Conservation (phyloP, 2,888 invertebrate genomes). For the Limulus polyphemus region DNA sequence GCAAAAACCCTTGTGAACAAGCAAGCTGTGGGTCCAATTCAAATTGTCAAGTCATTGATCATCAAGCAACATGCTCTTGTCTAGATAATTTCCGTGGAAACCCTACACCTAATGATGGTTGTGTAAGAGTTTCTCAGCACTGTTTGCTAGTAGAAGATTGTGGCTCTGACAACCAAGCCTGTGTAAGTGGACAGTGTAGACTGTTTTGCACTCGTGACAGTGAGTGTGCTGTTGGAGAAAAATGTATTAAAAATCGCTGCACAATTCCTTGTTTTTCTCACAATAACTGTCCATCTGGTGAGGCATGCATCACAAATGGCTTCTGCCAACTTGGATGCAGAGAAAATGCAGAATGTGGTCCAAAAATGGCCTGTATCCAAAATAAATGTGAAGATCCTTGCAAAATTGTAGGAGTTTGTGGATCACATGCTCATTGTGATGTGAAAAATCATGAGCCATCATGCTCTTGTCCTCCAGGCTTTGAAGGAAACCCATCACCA, state of each 20-base stretch:
- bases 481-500: slow-evolving; percentile 31
- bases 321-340: slow-evolving; percentile 72
- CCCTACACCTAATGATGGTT: slow-evolving; percentile 48
- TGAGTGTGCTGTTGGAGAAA: slow-evolving; percentile 66
- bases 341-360: slow-evolving; percentile 63
- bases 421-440: slow-evolving; percentile 64
- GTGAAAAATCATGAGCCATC: slow-evolving; percentile 35
- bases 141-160: slow-evolving; percentile 64
- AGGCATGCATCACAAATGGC: slow-evolving; percentile 61
- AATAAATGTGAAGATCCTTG: slow-evolving; percentile 77
- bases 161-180: slow-evolving; percentile 51
- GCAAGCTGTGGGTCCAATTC: background rate
- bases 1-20: slow-evolving; percentile 18
- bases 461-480: slow-evolving; percentile 32
- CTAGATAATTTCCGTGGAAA: slow-evolving; percentile 59
- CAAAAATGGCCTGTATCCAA: slow-evolving; percentile 64
- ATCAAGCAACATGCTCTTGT: slow-evolving; percentile 66
- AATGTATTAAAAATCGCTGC: slow-evolving; percentile 64
- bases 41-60: slow-evolving; percentile 42
- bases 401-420: slow-evolving; percentile 56
- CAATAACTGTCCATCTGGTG: slow-evolving; percentile 60
- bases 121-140: slow-evolving; percentile 52
- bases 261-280: slow-evolving; percentile 65
- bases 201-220: slow-evolving; percentile 59
- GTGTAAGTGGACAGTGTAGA: slow-evolving; percentile 69